phyloP scores from a whole-genome alignment of 2,113 vertebrate species.

The Haliaeetus leucogaster region DNA sequence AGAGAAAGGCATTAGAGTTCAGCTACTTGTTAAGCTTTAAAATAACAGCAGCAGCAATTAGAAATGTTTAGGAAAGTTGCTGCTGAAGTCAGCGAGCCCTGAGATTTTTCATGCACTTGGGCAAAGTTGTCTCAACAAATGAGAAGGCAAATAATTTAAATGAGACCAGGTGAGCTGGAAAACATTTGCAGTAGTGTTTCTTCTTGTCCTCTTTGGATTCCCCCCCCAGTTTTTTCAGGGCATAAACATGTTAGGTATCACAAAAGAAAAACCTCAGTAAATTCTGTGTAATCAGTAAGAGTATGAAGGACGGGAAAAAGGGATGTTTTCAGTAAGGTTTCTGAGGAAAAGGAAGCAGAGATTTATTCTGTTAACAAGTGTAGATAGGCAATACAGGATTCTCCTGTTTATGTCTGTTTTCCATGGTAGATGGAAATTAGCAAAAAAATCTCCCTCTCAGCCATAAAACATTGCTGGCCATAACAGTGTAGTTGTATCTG shows the following conservation, averaged over 20 bases:
- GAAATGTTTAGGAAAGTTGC: background rate
- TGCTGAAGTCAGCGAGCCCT: background rate
- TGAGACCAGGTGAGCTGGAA: background rate
- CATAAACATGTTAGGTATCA: background rate
- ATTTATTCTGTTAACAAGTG: background rate
- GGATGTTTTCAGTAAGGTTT: background rate
- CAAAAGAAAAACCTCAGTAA: background rate
- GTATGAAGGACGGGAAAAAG: background rate
- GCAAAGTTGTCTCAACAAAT: background rate
- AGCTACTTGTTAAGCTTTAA: background rate
- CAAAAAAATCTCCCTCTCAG: background rate
- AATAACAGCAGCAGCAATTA: background rate
- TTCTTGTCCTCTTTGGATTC: background rate
- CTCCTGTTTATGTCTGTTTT: background rate
- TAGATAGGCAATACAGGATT: background rate
- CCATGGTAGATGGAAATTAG: background rate
- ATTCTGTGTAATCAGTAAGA: background rate
- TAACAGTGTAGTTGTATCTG: background rate
- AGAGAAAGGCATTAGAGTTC: background rate
- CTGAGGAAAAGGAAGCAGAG: background rate
- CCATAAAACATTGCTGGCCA: background rate
- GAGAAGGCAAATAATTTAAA: background rate
- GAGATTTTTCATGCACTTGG: background rate
- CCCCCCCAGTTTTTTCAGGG: background rate
- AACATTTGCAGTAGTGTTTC: background rate